Base-by-base conservation (phyloP, 2,888 invertebrate genomes). In the Cryptocephalus moraei region DNA sequence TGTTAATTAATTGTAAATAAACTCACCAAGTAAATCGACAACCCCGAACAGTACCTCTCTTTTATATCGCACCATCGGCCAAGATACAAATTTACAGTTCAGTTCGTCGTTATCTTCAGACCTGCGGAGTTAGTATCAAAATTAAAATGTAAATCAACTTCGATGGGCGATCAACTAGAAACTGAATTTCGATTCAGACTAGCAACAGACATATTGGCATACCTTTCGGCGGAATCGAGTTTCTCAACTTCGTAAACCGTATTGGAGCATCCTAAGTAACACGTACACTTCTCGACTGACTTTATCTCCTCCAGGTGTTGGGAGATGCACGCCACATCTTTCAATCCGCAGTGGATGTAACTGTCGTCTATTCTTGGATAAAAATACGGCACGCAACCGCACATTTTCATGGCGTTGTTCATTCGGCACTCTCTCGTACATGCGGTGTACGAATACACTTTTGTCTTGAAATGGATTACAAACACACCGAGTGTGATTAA, bases 41-140 rank as follows among this genome's bases (percentile, higher is more conserved):
- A 87, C 87, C 46, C 88, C 89, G 63, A 89, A 89, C 39, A 86
- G 75, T 12, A 88, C 86, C 66, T 88, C 86, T 32, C 87, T 77
- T 62, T 85, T 86, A 63, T 84, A 88, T 4, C 82, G 75, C 31
- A 86, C 81, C 77, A 81, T 79, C 1, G 85, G 85, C 87, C 87
- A 88, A 1, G 86, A 85, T 0, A 84, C 80, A 62, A 86, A 86
- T 65, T 83, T 79, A 1, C 77, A 71, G 63, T 80, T 79, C 50
- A 82, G 64, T 6, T 22, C 22, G 22, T 22, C 22, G 22, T 22
- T 22, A 22, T 22, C 22, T 22, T 22, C 22, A 22, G 22, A 22
- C 22, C 22, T 22, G 22, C 22, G 22, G 22, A 22, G 11, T 13
- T 41, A 22, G 8, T 9, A 11, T 32, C 33, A 32, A 11, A 42